Percentiles rank a stretch among this genome's conserved stretches.
Evolutionary conservation across 1,140 invertebrate genomes (phyloP).

Genomic region (Trachymyrmex septentrionalis): DNA sequence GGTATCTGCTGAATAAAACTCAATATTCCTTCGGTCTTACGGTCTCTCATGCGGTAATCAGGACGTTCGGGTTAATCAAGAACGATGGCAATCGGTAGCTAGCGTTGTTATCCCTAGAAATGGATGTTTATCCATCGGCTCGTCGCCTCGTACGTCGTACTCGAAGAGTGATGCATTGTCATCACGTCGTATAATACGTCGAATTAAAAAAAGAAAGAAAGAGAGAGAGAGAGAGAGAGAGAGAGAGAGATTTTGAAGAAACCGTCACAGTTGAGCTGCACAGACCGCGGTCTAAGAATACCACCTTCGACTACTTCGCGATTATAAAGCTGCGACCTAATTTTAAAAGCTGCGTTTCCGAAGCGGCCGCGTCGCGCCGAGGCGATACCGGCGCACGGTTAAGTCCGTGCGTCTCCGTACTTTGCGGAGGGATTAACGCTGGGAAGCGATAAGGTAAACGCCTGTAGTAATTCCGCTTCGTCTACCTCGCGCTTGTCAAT

Average conservation of each 20-base stretch:
- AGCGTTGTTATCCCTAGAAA: slow-evolving; percentile 47
- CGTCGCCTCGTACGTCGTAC: slow-evolving; percentile 22
- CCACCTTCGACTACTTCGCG: slow-evolving; percentile 26
- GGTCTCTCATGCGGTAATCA: neutral
- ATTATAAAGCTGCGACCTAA: slow-evolving; percentile 59
- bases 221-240: neutral
- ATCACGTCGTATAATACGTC: slow-evolving; percentile 23
- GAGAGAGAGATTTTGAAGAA: slow-evolving; percentile 8
- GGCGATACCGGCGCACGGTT: slow-evolving; percentile 9
- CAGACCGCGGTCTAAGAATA: slow-evolving; percentile 45
- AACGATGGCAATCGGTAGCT: slow-evolving; percentile 29
- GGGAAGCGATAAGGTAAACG: slow-evolving; percentile 44
- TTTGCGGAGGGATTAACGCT: slow-evolving; percentile 7
- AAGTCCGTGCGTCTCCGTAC: neutral
- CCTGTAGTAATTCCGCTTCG: slow-evolving; percentile 13
- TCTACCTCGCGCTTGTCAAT: neutral
- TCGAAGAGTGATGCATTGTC: slow-evolving; percentile 22
- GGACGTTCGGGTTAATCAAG: slow-evolving; percentile 53
- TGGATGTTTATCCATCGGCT: slow-evolving; percentile 48
- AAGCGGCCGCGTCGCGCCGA: neutral
- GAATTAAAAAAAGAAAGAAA: neutral
- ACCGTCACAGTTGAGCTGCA: neutral
- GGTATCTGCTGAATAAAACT: neutral
- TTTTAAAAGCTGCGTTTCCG: slow-evolving; percentile 56
- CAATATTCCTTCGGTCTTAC: neutral